Base-by-base conservation (phyloP, 2,888 invertebrate species). In the Eupeodes luniger region DNA sequence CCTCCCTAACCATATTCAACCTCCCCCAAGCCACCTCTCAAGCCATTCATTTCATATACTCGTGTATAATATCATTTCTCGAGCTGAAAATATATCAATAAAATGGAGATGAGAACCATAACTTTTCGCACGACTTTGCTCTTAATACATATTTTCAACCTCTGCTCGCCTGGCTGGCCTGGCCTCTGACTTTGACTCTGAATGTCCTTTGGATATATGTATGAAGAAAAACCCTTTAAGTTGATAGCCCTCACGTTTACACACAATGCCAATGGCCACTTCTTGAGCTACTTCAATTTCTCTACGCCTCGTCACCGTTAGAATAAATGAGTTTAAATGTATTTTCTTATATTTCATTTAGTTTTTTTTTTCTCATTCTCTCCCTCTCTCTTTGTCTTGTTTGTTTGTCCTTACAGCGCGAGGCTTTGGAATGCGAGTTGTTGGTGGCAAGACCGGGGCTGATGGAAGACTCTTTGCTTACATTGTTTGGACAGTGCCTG, bases 351-450 rank as follows among this genome's bases (percentile, higher is more conserved):
- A 44, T 49, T 44, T 64, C 44, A 16, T 74, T n/a, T 80, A 27
- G 61, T 36, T 27, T 3, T 2, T 27, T 27, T 27, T 27, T 27
- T 27, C 27, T 27, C 27, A 27, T 3, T 27, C 27, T 27, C 27
- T 27, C 27, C 59, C 75, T 78, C 77, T 66, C 6, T 51, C 19
- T 14, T 27, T 79, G 51, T 61, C 27, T 69, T 19, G 44, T 72
- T 36, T 67, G 49, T 19, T 72, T 66, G 5, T 76, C 59, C 79
- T 85, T 81, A 51, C 94, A 97, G 97, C 97, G 90, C 96, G 97
- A 90, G 98, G 98, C 81, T 98, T 98, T 92, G 98, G 98, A 49
- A 98, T 99, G 98, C 95, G 98, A 89, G 98, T 98, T 40, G 98
- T 98, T 64, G 98, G 98, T 19, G 98, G 98, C 44, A 98, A 98